Base-by-base conservation (phyloP, 2,797 vertebrate genomes). In the Hybognathus amarus region DNA sequence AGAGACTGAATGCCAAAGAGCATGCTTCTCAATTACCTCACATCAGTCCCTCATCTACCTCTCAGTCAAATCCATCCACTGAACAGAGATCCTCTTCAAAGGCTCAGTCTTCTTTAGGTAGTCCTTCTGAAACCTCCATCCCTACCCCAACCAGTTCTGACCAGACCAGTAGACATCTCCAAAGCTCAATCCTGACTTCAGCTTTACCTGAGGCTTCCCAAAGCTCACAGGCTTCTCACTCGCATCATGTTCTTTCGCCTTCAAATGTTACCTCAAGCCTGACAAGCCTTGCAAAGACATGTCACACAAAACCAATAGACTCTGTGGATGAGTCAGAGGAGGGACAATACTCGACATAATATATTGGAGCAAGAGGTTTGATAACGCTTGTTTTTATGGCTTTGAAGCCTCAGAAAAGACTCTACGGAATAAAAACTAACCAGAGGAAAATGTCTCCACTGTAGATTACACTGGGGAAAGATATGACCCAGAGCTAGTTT, bases 11-110 rank as follows among this genome's bases (percentile, higher is more conserved):
- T 96, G 97, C 98, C 98, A 99, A 99, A 99, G 98, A 99, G 96
- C 98, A 98, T 97, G 97, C 97, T 97, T 95, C 96, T 97, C 96
- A 96, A 97, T 98, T 98, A 99, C 97, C 98, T 99, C 98, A 98
- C 97, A 96, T 96, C 95, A 93, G 95, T 95, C 95, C 95, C 95
- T 94, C 96, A 96, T 97, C 97, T 98, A 99, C 97, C 97, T 99
- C 97, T 96, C 96, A 96, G 97, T 95, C 97, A 95, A 96, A 96
- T 95, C 92, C 96, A 95, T 96, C 96, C 96, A 95, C 96, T 94
- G 94, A 95, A 96, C 96, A 96, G 66, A 82, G 95, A 94, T 95
- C 96, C 94, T 94, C 95, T 88, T 77, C 79, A 74, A 64, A 36
- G 27, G 69, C 79, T 30, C 82, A 80, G 71, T 84, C 76, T 47